Base-by-base conservation (phyloP, 2,888 invertebrate species). In the Rotaria sp. region DNA sequence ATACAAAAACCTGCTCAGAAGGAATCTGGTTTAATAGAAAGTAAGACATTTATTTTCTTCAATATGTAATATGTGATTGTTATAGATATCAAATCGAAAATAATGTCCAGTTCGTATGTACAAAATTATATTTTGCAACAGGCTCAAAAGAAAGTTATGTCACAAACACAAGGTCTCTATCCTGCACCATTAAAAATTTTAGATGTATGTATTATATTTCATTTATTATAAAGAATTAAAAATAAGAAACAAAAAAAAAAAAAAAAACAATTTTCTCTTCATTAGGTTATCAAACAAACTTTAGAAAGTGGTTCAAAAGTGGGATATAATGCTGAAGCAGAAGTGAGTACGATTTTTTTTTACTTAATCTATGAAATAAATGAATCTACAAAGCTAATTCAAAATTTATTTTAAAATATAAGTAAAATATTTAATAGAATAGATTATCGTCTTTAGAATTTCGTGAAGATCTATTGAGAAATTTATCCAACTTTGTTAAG, bases 181-280 rank as follows among this genome's bases (percentile, higher is more conserved):
- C 99, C 99, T 85, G 97, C 99, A 67, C 99, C 99, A 45, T 92
- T 99, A 48, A 96, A 94, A 93, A 96, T 96, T 67, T 45, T 86
- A 57, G 55, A 86, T 59, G 67, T 50, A 38, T 84, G 85, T 13
- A 30, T 41, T 26, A 30, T 13, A 13, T 85, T 67, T 7, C 1
- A 15, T 75, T 35, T 2, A 18, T 30, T 30, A 15, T 4, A 15
- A 35, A 18, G 5, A 1, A n/a, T 15, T 0, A 30, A 30, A 15
- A 18, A 75, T 2, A 1, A n/a, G 5, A 59, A 18, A 75, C 3
- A 1, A n/a, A n/a, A 59, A 0, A 59, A 30, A 15, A 59, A 30
- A 59, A 2, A n/a, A 57, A 1, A 35, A 75, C 11, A 0, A 15
- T 30, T 59, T 26, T 59, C 7, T 8, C 1, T 24, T 50, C 3